phyloP scores from a whole-genome alignment of 2,888 invertebrate species.

The Catocala sponsa region DNA sequence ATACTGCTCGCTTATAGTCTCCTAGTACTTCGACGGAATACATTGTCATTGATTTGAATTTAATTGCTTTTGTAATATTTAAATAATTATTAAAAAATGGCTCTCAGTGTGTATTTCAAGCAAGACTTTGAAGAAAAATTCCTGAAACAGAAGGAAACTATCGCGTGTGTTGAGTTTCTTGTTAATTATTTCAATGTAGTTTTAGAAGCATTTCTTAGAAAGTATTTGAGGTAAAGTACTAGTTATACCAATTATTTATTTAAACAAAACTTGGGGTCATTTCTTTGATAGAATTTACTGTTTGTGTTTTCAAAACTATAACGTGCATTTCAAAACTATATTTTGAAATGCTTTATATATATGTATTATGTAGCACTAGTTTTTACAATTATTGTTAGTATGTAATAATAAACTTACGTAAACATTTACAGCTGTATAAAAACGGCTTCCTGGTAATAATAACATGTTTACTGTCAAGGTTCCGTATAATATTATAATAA shows the following conservation, averaged over 20 bases:
- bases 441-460: neutral
- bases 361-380: no score
- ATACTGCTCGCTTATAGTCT: constrained; percentile 52
- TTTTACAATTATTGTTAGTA: no score
- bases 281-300: no score
- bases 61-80: constrained; percentile 18
- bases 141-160: constrained; percentile 42
- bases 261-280: neutral
- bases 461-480: neutral
- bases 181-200: constrained; percentile 53
- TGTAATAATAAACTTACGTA: neutral
- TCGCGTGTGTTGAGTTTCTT: constrained; percentile 62
- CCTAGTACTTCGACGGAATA: constrained; percentile 49
- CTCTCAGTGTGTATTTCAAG: constrained; percentile 54
- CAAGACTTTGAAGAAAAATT: constrained; percentile 47
- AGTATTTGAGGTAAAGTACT: constrained; percentile 48
- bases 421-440: no score
- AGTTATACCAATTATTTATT: constrained; percentile 17
- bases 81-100: constrained; percentile 51
- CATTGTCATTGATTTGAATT: constrained; percentile 16
- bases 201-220: constrained; percentile 50
- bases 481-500: neutral
- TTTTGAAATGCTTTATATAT: no score
- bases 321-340: no score
- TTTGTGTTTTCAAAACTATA: no score